Evolutionary conservation across 2,113 vertebrate species (phyloP).

Genomic region (Dasypus novemcinctus): DNA sequence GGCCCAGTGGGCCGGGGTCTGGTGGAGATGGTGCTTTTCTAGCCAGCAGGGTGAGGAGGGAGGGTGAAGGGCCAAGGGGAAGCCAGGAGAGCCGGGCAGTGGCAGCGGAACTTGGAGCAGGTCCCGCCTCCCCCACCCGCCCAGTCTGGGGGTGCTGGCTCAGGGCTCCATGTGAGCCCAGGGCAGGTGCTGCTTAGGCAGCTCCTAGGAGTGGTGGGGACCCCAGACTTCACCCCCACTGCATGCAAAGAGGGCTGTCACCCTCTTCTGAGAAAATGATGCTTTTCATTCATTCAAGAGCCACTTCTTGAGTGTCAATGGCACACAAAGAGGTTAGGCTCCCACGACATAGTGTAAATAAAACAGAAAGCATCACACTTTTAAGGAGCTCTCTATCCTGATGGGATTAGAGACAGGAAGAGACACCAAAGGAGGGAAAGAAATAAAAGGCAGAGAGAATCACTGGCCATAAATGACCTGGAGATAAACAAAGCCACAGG

Average conservation of each 20-base stretch:
- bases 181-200: not conserved
- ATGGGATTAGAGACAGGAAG: not conserved
- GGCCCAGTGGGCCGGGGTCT: fast-evolving
- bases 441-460: not conserved
- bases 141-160: not conserved
- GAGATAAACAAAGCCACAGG: not conserved
- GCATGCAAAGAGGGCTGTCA: not conserved
- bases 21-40: not conserved
- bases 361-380: not conserved
- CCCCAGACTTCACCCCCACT: not conserved
- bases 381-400: not conserved
- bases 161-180: not conserved
- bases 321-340: not conserved
- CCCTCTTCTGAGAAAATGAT: not conserved
- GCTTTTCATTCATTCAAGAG: slow-evolving; percentile 16
- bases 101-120: not conserved
- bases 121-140: not conserved
- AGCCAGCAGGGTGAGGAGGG: not conserved
- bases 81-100: fast-evolving
- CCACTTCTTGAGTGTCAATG: not conserved
- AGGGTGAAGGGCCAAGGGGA: not conserved
- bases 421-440: not conserved
- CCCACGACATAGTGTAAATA: not conserved
- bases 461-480: not conserved
- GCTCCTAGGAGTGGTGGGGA: fast-evolving